These are phyloP conservation scores for Anolis sagrei DNA, from an alignment of 2,113 vertebrate species.

Conservation along the genomic window DNA sequence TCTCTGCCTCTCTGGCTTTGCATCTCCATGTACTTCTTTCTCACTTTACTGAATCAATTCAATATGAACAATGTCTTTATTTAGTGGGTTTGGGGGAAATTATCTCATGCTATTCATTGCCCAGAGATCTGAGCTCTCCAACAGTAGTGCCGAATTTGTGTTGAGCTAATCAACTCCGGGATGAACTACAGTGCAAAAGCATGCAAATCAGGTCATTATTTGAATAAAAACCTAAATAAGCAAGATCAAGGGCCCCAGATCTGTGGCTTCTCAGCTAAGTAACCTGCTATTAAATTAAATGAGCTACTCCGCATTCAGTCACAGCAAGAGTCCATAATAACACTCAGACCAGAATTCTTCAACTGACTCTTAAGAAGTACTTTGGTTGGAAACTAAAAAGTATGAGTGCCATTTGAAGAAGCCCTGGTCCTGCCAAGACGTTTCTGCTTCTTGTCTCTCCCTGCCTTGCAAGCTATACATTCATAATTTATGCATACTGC, in stretches of 20 bases:
- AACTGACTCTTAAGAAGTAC: conserved; percentile 43
- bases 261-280: conserved; percentile 18
- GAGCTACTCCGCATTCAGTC: neutral
- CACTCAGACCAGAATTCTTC: conserved; percentile 47
- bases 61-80: conserved; percentile 39
- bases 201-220: conserved; percentile 37
- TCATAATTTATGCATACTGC: neutral
- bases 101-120: conserved; percentile 40
- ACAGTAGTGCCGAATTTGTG: neutral
- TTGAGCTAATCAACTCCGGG: conserved; percentile 40
- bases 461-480: neutral
- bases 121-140: conserved; percentile 46
- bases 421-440: neutral
- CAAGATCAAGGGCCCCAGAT: conserved; percentile 3
- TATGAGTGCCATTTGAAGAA: conserved; percentile 47
- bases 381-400: conserved; percentile 40
- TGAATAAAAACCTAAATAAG: conserved; percentile 56
- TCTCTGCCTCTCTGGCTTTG: no score
- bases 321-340: conserved; percentile 17
- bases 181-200: conserved; percentile 28
- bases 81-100: conserved; percentile 55
- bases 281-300: conserved; percentile 47
- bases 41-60: conserved; percentile 36
- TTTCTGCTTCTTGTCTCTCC: neutral
- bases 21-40: neutral